Percentiles rank a stretch among this genome's conserved stretches.
Evolutionary conservation across 2,888 invertebrate species (phyloP).

Genomic region (Furcula furcula): DNA sequence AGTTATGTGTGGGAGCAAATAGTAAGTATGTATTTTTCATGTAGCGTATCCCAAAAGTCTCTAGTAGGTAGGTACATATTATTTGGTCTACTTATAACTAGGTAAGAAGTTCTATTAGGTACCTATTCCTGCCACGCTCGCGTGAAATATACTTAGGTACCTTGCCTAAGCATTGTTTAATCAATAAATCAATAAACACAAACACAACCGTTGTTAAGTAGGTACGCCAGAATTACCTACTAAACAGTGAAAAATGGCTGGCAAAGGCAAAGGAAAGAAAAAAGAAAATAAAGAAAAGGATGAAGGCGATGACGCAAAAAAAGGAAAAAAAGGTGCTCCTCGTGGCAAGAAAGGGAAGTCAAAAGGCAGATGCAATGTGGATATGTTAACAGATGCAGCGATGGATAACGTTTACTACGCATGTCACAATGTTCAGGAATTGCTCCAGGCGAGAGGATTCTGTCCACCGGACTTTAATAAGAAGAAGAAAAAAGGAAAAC

Average conservation of each 20-base stretch:
- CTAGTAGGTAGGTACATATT: too few species aligned
- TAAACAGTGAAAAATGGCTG: conserved; percentile 46
- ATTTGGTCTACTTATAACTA: too few species aligned
- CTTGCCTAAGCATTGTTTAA: conserved; percentile 30
- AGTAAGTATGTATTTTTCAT: too few species aligned
- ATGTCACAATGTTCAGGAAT: conserved; percentile 95
- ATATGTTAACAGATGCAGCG: conserved; percentile 93
- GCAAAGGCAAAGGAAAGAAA: conserved; percentile 66
- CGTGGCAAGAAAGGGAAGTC: conserved; percentile 80
- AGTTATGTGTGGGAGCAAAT: too few species aligned
- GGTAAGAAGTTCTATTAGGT: too few species aligned
- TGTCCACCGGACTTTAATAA: conserved; percentile 94
- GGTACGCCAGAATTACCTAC: too few species aligned
- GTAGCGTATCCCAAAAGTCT: too few species aligned
- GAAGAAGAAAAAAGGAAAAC: conserved; percentile 92
- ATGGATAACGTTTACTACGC: conserved; percentile 97
- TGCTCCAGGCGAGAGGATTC: conserved; percentile 92
- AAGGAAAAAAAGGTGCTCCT: conserved; percentile 71
- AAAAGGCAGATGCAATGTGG: conserved; percentile 87
- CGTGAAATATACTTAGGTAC: too few species aligned
- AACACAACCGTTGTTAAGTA: conserved; percentile 9
- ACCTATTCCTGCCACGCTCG: too few species aligned
- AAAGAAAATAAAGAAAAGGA: conserved; percentile 81
- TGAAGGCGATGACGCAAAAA: conserved; percentile 65
- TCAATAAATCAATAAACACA: conserved; percentile 33